Base-by-base conservation (phyloP, 2,113 vertebrate genomes). In the Megaceryle maxima region DNA sequence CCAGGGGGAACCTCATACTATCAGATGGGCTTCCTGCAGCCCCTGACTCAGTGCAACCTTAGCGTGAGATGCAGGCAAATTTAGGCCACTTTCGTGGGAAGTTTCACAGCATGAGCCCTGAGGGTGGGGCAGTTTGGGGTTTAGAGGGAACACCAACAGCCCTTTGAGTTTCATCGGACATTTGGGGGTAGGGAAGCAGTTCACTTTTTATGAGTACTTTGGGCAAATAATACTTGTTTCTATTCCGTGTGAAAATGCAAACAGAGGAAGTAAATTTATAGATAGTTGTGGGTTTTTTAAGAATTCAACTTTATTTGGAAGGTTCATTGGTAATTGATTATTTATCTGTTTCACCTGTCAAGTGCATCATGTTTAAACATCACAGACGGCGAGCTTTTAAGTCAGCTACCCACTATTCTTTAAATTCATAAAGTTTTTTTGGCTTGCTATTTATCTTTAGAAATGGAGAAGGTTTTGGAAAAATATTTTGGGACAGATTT, bases 1-100 rank as follows among this genome's bases (percentile, higher is more conserved):
- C 20, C 31, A 1, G 0, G 0, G 28, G 68, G 20, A 39, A 4
- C 12, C 15, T 2, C 57, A 1, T 8, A 0, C 28, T 9, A 1
- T 5, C 6, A 5, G 3, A 0, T 4, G 25, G 5, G 20, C 15
- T 22, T 19, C 43, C 56, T 6, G 56, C 37, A 28, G 56, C 25
- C 10, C 29, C 0, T 6, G 8, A 7, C 9, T 4, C 2, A 1
- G 7, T 15, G 43, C 11, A 51, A 15, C 20, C 3, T 15, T 5
- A 10, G 48, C 3, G 1, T 6, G 8, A 13, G 55, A 16, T 13
- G 0, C 19, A 0, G 11, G 31, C 19, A 13, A 31, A 19, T 9
- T 22, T 12, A 1, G 6, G 14, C 18, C 31, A 0, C 29, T 3
- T 11, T 3, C 2, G 1, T 9, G 55, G 19, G 50, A 19, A 48